Evolutionary conservation across 2,888 invertebrate genomes (phyloP), one percentile per base, ranked within the genome.

Genomic region (Blera fallax): DNA sequence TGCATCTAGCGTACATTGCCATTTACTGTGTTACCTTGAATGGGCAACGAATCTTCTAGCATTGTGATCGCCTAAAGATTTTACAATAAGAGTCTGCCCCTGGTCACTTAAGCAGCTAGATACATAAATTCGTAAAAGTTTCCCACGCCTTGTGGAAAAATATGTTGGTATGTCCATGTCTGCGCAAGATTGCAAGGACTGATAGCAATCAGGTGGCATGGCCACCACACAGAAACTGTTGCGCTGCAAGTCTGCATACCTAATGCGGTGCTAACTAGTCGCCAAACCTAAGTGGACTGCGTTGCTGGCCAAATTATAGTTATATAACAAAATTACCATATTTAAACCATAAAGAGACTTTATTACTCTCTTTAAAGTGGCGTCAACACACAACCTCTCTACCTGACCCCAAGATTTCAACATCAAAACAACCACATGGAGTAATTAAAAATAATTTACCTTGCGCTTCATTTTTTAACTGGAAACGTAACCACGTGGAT

Each of bases 371-470:
- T 34, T 21, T 50, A 10, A 34, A 32, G 50, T 65, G 50, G 34
- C 50, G 50, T 50, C 65, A 37, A 50, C 65, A 50, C 65, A 65
- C 48, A 40, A 67, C 11, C 14, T 8, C 21, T 14, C n/a, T n/a
- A 24, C 3, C 10, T 50, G 50, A 67, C 34, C 50, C 11, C 18
- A 50, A 50, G 37, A 37, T 16, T 37, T 14, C 45, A 29, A 34
- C 54, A 64, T 48, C 2, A 24, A 24, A 24, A 56, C 32, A 21
- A 24, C 32, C 54, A 40, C 56, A 11, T 16, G 32, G 43, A 21
- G 40, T 3, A 69, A 45, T 56, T 79, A 65, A 65, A 58, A 32
- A 58, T 48, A 45, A 24, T 58, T 34, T 14, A 34, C 58, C 58
- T 48, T 32, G 58, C 14, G 21, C 50, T 24, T 37, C 34, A 37